phyloP scores from a whole-genome alignment of 2,113 vertebrate species.

The Anoura caudifer region DNA sequence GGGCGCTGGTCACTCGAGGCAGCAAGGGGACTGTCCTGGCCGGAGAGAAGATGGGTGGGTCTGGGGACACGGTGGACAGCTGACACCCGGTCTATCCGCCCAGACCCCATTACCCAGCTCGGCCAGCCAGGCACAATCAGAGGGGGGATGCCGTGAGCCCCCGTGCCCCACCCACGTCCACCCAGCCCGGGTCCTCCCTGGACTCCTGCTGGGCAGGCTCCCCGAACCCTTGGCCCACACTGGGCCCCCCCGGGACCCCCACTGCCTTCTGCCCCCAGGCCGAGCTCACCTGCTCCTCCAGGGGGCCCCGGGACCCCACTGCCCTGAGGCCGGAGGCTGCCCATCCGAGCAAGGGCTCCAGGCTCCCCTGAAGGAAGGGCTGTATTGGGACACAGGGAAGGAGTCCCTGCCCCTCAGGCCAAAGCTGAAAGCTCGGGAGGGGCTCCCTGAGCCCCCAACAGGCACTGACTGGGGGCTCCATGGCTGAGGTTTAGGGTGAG shows the following conservation, averaged over 20 bases:
- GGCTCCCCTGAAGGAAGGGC: slow-evolving; percentile 65
- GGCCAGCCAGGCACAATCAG: neutral
- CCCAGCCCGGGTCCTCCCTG: neutral
- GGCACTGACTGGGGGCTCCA: fast-evolving
- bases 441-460: neutral
- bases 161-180: fast-evolving
- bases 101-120: fast-evolving
- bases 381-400: neutral
- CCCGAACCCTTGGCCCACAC: neutral
- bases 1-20: neutral
- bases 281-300: slow-evolving; percentile 70
- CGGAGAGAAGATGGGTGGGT: neutral
- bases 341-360: slow-evolving; percentile 69
- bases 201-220: neutral
- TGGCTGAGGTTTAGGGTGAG: neutral
- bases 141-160: too few relatives aligned
- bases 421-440: neutral
- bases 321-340: slow-evolving; percentile 38
- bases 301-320: slow-evolving; percentile 64
- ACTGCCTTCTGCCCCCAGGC: neutral
- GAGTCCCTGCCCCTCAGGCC: neutral
- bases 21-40: neutral
- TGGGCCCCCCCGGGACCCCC: neutral
- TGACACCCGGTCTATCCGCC: neutral
- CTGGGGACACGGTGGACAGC: fast-evolving